Evolutionary conservation across 1,140 invertebrate genomes (phyloP), one percentile per base, ranked within the genome.

Genomic region (Eubasilissa regina): DNA sequence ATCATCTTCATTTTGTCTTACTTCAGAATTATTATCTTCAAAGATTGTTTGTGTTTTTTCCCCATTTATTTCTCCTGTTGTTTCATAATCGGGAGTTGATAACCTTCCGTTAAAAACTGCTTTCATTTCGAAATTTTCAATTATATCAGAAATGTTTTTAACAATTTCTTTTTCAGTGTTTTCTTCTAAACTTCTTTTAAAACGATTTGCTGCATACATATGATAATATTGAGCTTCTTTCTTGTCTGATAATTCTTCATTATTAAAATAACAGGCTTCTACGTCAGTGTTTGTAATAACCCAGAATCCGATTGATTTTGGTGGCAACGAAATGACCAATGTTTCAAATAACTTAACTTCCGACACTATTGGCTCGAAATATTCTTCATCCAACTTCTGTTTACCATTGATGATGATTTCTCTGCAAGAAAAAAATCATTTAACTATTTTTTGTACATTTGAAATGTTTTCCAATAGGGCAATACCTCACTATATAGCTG

Each of bases 291-390:
- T 88, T 1, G 91, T 89, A 10, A 92, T 75, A 4, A 92, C 89
- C 91, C 91, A 92, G 81, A 92, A 92, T 0, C 91, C 91, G 56
- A 92, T 90, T 3, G 87, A 87, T 73, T 89, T 89, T 0, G 91
- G 86, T 13, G 90, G 89, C 3, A 92, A 75, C 44, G 87, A 88
- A 8, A 92, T 76, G 25, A 87, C 83, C 0, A 91, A 73, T 0
- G 87, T 88, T 75, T 89, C 87, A 53, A 86, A 87, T 35, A 86
- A 87, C 53, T 87, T 82, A 13, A 87, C 84, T 3, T 82, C 85
- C 77, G 87, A 86, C 0, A 91, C 85, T 0, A 85, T 80, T 9
- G 91, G 91, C 17, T 87, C 83, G 1, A 92, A 85, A 60, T 91
- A 85, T 0, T 85, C 87, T 80, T 90, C 88, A 62, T 89, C 84